Evolutionary conservation across 2,888 invertebrate genomes (phyloP).

Genomic region (Cerastoderma edule): DNA sequence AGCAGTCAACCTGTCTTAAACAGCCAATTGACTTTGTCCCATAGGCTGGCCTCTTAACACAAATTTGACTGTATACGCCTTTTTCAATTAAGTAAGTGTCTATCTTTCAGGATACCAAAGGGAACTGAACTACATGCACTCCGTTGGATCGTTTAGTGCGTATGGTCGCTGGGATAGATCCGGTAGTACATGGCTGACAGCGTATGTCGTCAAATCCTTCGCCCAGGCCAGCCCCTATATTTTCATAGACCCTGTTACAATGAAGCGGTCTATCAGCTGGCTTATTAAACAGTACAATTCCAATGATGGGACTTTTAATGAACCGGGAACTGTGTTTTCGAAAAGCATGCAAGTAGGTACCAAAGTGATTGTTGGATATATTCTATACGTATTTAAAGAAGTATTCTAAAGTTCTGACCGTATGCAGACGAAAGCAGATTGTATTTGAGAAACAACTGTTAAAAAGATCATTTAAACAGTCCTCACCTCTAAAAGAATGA

Average conservation of each 20-base stretch:
- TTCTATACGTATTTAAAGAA: neutral
- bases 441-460: neutral
- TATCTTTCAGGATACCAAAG: conserved; percentile 90
- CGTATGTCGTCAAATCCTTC: conserved; percentile 92
- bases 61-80: neutral
- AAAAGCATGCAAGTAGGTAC: no score
- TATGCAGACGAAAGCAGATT: neutral
- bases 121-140: conserved; percentile 92
- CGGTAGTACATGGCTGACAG: conserved; percentile 94
- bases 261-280: conserved; percentile 89
- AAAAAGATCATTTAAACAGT: neutral
- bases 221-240: conserved; percentile 87
- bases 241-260: conserved; percentile 88
- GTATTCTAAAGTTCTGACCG: neutral
- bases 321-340: conserved; percentile 88
- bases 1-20: neutral
- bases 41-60: neutral
- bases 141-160: conserved; percentile 95
- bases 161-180: conserved; percentile 90
- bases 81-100: neutral
- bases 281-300: conserved; percentile 88
- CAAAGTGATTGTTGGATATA: neutral
- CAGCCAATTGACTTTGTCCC: neutral
- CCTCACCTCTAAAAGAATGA: neutral
- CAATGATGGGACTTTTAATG: conserved; percentile 89